Conservation (phyloP, 2,888 invertebrate species). For the Tholera decimalis region DNA sequence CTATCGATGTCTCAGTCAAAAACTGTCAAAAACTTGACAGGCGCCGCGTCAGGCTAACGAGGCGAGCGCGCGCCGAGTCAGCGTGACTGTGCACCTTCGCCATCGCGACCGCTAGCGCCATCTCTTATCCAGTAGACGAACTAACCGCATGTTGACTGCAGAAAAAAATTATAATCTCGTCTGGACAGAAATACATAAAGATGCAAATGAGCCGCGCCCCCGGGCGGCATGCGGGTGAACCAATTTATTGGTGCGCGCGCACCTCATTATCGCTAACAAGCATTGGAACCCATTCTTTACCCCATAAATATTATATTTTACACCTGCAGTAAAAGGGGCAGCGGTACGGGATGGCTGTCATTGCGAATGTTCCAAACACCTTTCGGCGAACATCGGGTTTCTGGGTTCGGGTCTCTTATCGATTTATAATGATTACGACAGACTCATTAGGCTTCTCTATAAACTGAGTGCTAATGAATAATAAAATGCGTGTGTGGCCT, state of each 20-base stretch:
- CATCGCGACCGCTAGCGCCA: slow-evolving; percentile 74
- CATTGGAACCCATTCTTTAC: slow-evolving; percentile 87
- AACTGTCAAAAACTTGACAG: slow-evolving; percentile 90
- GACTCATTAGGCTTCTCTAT: slow-evolving; percentile 39
- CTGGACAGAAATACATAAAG: slow-evolving; percentile 82
- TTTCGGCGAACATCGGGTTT: slow-evolving; percentile 53
- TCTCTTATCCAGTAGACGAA: slow-evolving; percentile 81
- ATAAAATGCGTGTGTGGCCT: slow-evolving; percentile 48
- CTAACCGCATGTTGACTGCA: slow-evolving; percentile 53
- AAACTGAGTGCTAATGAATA: slow-evolving; percentile 53
- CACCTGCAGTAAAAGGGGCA: slow-evolving; percentile 84
- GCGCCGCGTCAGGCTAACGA: slow-evolving; percentile 90
- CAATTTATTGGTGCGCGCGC: slow-evolving; percentile 88
- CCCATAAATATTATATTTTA: slow-evolving; percentile 90
- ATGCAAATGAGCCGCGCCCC: slow-evolving; percentile 88
- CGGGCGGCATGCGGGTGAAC: slow-evolving; percentile 83
- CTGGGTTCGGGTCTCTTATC: slow-evolving; percentile 50
- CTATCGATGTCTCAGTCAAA: slow-evolving; percentile 91
- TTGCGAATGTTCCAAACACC: slow-evolving; percentile 64
- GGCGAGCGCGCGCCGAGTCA: slow-evolving; percentile 81
- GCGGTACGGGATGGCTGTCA: slow-evolving; percentile 62
- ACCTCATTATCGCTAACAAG: slow-evolving; percentile 90
- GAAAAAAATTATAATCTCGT: slow-evolving; percentile 68
- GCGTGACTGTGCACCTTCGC: slow-evolving; percentile 79
- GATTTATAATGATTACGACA: slow-evolving; percentile 50